Evolutionary conservation across 2,888 invertebrate species (phyloP), one percentile per base, ranked within the genome.

Genomic region (Chamaedrilus cognettii): DNA sequence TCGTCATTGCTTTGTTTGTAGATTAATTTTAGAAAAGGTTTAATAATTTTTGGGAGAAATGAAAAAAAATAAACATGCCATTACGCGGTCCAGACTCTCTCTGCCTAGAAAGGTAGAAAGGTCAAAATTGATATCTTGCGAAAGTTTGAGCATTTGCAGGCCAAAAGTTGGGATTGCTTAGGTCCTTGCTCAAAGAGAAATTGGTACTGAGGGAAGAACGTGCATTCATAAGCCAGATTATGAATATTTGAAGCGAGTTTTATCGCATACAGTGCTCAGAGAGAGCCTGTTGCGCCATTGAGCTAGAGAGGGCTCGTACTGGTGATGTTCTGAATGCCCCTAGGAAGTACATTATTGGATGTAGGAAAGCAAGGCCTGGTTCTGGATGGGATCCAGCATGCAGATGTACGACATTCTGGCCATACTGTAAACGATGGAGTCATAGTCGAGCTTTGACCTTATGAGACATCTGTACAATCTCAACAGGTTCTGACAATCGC

Each of bases 351-450:
- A 68, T 57, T 2, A n/a, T n/a, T n/a, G n/a, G n/a, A n/a, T n/a
- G n/a, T n/a, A n/a, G n/a, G n/a, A n/a, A n/a, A n/a, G n/a, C n/a
- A 71, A 34, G 19, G 67, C 68, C 56, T 73, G 70, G 35, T 72
- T 19, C 31, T 73, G 73, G 11, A 72, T 35, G 28, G 69, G 33
- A 49, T 73, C 65, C 15, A 73, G 65, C 59, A 55, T 55, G 35
- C 42, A 23, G 5, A 71, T 30, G 56, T 72, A 69, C 2, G 64
- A 67, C 49, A 63, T 64, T 28, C 69, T 34, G 15, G 71, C 73
- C 7, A 68, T 68, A 23, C 68, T 70, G 55, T 71, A 70, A 2
- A 68, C 64, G 32, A 66, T 34, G 50, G 57, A 64, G 1, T 60
- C 70, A 66, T 72, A 72, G 50, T 72, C 72, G 3, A 72, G 32